Conservation (phyloP, 30 jellyfish, hydroid and myxozoan genomes). For the Cassiopea andromeda region DNA sequence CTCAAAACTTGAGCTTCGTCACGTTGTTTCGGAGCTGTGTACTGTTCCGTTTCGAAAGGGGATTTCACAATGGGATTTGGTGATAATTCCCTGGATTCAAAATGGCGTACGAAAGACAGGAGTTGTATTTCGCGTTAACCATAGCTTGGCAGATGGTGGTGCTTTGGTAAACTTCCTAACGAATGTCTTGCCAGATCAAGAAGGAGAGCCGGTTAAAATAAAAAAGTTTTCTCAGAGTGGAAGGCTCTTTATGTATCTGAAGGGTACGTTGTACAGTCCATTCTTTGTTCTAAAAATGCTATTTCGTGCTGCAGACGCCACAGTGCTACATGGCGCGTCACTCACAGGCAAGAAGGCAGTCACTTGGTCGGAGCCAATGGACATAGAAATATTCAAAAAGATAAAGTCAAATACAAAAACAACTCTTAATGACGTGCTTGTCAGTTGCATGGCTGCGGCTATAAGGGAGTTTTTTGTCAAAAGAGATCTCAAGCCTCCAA, state of each 20-base stretch:
- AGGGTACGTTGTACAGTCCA: slow-evolving; percentile 71
- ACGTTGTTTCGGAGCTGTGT: slow-evolving; percentile 52
- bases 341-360: slow-evolving; percentile 70
- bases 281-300: slow-evolving; percentile 49
- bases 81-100: slow-evolving; percentile 74
- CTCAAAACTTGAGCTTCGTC: slow-evolving; percentile 55
- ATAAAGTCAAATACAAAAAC: slow-evolving; percentile 62
- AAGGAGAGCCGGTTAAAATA: slow-evolving; percentile 24
- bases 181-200: slow-evolving; percentile 62
- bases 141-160: slow-evolving; percentile 89
- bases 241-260: slow-evolving; percentile 50
- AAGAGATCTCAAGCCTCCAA: slow-evolving; percentile 65
- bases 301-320: slow-evolving; percentile 42
- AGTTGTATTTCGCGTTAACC: slow-evolving; percentile 69
- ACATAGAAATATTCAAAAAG: slow-evolving; percentile 55
- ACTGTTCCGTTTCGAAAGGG: slow-evolving; percentile 61
- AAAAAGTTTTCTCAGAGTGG: slow-evolving; percentile 70
- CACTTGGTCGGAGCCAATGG: slow-evolving; percentile 86
- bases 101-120: slow-evolving; percentile 72
- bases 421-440: slow-evolving; percentile 89
- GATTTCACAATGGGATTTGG: slow-evolving; percentile 89
- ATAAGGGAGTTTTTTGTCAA: slow-evolving; percentile 67
- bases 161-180: slow-evolving; percentile 71
- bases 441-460: slow-evolving; percentile 79
- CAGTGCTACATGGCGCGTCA: slow-evolving; percentile 64